Conservation (phyloP, 1,140 invertebrate species). For the Notospermus geniculatus region DNA sequence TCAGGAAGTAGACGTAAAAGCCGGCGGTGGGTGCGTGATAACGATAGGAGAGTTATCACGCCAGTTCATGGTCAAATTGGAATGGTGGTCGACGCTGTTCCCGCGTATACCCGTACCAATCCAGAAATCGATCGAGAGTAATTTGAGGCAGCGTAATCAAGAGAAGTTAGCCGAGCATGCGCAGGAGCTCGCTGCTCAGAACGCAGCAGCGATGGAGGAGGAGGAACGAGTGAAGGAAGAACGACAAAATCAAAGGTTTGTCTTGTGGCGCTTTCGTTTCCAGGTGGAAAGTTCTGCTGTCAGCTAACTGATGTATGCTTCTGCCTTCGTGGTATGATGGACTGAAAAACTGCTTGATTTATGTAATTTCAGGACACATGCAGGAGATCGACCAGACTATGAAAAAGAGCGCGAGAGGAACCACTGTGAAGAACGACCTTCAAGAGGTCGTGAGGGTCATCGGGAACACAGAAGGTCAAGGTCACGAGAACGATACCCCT, state of each 20-base stretch:
- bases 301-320: neutral
- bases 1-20: conserved; percentile 92
- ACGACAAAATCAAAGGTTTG: conserved; percentile 25
- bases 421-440: neutral
- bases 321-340: neutral
- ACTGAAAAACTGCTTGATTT: neutral
- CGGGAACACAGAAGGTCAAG: neutral
- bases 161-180: conserved; percentile 13
- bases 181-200: conserved; percentile 6
- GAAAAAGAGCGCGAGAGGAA: neutral
- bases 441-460: neutral
- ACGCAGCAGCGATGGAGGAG: conserved; percentile 42
- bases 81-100: conserved; percentile 93
- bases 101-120: conserved; percentile 99
- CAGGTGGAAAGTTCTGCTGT: conserved; percentile 9
- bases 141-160: conserved; percentile 31
- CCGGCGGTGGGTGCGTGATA: conserved; percentile 91
- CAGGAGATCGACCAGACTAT: neutral
- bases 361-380: neutral
- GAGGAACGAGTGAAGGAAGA: conserved; percentile 61
- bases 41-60: conserved; percentile 92
- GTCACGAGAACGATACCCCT: conserved; percentile 2
- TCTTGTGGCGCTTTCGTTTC: conserved; percentile 14
- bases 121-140: conserved; percentile 66
- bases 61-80: conserved; percentile 91